Percentiles rank a stretch among this genome's conserved stretches.
phyloP scores from a whole-genome alignment of 2,797 vertebrate species.

The Lophotriccus pileatus region DNA sequence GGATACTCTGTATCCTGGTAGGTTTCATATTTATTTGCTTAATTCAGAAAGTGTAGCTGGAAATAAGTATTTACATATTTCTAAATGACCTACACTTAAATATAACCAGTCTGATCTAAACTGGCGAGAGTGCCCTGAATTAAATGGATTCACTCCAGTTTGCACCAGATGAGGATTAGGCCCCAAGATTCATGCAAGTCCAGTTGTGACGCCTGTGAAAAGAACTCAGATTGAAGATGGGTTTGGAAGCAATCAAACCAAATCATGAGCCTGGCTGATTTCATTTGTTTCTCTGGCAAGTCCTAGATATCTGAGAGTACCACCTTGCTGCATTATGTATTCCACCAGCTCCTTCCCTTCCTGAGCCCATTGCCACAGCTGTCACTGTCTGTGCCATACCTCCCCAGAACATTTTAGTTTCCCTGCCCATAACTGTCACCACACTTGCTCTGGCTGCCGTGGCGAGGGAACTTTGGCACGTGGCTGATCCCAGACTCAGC shows the following conservation, averaged over 20 bases:
- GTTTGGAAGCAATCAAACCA: neutral
- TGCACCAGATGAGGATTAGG: conserved; percentile 4
- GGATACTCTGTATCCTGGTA: neutral
- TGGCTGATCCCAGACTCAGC: neutral
- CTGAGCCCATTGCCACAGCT: neutral
- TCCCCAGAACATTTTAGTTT: conserved; percentile 17
- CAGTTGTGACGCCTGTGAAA: neutral
- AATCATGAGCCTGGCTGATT: neutral
- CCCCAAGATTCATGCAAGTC: neutral
- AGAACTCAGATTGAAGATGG: neutral
- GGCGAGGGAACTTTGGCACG: neutral
- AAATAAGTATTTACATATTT: conserved; percentile 2
- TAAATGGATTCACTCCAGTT: neutral
- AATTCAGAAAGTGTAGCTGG: neutral
- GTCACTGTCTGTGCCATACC: neutral
- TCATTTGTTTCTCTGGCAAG: neutral
- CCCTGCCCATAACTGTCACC: neutral
- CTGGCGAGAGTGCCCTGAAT: neutral
- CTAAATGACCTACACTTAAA: conserved; percentile 1
- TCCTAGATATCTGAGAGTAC: neutral
- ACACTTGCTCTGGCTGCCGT: neutral
- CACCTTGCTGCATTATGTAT: neutral
- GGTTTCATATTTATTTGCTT: neutral
- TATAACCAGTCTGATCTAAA: conserved; percentile 4
- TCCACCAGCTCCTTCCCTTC: neutral